Conservation (phyloP, 2,113 vertebrate species). For the Otolemur garnettii region DNA sequence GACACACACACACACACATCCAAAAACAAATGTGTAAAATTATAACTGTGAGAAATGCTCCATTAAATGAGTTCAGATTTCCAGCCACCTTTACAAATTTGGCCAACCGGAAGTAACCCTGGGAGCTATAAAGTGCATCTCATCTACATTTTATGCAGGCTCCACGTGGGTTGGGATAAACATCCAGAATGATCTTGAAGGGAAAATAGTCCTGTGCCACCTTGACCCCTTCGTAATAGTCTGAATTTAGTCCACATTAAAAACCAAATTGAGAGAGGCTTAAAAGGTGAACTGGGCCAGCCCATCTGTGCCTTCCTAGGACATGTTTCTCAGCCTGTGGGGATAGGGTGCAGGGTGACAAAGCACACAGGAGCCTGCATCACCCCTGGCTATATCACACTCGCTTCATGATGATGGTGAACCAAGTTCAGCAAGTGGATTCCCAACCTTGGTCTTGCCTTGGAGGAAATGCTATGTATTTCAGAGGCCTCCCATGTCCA, state of each 20-base stretch:
- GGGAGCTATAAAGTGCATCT: background rate
- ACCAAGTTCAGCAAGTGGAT: background rate
- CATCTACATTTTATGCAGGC: no score
- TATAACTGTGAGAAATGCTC: background rate
- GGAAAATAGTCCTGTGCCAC: accelerated
- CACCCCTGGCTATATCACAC: background rate
- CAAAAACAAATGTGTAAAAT: background rate
- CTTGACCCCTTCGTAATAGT: background rate
- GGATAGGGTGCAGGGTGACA: accelerated
- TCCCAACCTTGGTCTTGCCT: background rate
- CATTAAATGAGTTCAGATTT: background rate
- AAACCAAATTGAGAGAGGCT: background rate
- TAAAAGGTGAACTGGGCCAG: background rate
- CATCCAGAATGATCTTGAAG: background rate
- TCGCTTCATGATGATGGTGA: background rate
- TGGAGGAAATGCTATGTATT: background rate
- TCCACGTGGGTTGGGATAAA: background rate
- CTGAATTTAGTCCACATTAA: background rate
- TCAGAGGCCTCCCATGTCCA: background rate
- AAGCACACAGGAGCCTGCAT: background rate
- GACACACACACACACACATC: background rate
- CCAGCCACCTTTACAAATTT: background rate
- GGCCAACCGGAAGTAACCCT: background rate
- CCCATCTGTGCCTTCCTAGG: background rate
- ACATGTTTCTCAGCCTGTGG: no score